Conservation (phyloP, 2,113 vertebrate genomes). For the Penelope pileata region DNA sequence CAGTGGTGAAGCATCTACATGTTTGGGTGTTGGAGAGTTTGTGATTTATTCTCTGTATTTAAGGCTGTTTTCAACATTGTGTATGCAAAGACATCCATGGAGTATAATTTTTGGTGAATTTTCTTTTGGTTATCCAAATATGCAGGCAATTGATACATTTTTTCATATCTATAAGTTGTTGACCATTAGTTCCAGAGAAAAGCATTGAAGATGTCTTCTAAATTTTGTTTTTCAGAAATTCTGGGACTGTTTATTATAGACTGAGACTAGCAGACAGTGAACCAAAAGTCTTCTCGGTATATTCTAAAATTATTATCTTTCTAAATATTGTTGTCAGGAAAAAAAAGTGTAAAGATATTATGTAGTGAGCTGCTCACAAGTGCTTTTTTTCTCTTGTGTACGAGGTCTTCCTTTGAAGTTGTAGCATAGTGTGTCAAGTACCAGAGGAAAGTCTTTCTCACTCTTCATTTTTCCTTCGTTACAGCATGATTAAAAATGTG, state of each 20-base stretch:
- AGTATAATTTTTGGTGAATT: neutral
- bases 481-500: neutral
- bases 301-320: neutral
- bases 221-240: conserved; percentile 37
- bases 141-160: neutral
- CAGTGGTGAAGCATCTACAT: neutral
- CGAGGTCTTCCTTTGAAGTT: neutral
- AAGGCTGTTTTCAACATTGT: neutral
- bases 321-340: neutral
- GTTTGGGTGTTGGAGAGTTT: fast-evolving
- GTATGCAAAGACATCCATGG: neutral
- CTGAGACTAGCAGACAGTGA: neutral
- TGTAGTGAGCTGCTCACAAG: fast-evolving
- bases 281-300: neutral
- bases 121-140: neutral
- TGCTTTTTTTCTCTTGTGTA: neutral
- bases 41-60: neutral
- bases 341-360: neutral
- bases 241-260: neutral
- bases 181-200: neutral
- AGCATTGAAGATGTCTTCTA: conserved; percentile 8
- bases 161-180: neutral
- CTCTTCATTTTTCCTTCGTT: neutral
- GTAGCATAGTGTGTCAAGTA: fast-evolving
- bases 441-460: neutral